phyloP scores from a whole-genome alignment of 2,113 vertebrate genomes.

The Zosterops pallidus region DNA sequence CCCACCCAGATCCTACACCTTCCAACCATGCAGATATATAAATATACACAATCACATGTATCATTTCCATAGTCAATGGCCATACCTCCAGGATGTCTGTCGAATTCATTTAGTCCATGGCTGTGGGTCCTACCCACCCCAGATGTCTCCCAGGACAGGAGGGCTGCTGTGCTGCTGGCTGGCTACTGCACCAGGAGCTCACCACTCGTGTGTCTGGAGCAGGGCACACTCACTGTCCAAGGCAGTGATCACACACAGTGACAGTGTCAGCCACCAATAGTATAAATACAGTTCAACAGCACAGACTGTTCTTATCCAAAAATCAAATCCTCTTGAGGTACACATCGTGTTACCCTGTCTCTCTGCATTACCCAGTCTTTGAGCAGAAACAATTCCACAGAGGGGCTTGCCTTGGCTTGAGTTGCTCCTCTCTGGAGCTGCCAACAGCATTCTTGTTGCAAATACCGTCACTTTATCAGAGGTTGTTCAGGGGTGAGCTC shows the following conservation, averaged over 20 bases:
- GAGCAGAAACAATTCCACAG: background rate
- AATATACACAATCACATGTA: background rate
- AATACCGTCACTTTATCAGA: background rate
- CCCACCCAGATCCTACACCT: background rate
- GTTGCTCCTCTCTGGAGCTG: background rate
- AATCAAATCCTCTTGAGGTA: background rate
- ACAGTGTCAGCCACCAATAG: background rate
- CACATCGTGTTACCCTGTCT: background rate
- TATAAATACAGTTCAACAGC: background rate
- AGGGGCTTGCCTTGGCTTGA: background rate
- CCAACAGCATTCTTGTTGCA: background rate
- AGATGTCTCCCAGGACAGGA: background rate
- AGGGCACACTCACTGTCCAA: background rate
- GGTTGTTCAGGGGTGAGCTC: background rate
- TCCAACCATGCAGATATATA: background rate
- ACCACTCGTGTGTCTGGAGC: fast-evolving
- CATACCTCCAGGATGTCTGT: background rate
- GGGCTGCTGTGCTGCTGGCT: background rate
- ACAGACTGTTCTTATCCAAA: background rate
- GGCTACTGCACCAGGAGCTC: background rate
- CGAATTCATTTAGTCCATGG: background rate
- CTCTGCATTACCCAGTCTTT: background rate
- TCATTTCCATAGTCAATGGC: fast-evolving
- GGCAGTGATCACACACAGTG: background rate
- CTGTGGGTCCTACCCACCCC: background rate